These are phyloP conservation scores for Leptobrachium ailaonicum DNA, from an alignment of 2,113 vertebrate species.

Conservation along the genomic window DNA sequence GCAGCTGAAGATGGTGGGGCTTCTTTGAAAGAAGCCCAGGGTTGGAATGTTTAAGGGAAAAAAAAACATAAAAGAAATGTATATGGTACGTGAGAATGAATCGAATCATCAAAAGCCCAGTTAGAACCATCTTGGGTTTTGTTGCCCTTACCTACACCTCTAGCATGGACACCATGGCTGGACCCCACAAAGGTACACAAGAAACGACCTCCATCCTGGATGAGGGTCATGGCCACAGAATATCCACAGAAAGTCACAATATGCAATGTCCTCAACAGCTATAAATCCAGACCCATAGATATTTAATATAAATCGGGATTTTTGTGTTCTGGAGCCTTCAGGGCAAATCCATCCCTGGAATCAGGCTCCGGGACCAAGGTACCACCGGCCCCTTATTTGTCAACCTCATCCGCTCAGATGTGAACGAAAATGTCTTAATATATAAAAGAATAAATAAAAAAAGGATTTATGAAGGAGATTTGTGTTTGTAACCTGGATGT, in stretches of 20 bases:
- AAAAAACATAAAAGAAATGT: not conserved
- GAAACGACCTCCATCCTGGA: not conserved
- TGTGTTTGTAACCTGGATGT: not conserved
- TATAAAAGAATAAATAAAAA: conserved; percentile 31
- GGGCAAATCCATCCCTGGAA: too few species aligned
- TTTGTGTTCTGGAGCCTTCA: not conserved
- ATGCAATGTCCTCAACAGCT: not conserved
- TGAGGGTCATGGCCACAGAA: not conserved
- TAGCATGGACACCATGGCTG: not conserved
- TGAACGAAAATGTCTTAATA: conserved; percentile 25
- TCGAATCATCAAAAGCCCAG: not conserved
- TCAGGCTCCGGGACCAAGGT: not conserved
- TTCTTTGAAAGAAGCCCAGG: not conserved
- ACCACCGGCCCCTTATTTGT: not conserved
- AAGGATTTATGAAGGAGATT: conserved; percentile 19
- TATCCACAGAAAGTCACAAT: too few species aligned
- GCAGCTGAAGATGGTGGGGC: not conserved
- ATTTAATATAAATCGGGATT: not conserved
- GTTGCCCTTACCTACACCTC: not conserved
- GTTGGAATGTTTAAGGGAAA: not conserved
- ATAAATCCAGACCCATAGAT: not conserved
- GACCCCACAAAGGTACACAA: not conserved
- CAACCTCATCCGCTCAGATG: conserved; percentile 1
- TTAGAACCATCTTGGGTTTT: not conserved
- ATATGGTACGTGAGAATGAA: not conserved